phyloP scores from a whole-genome alignment of 2,113 vertebrate species.

The Phaethon lepturus region DNA sequence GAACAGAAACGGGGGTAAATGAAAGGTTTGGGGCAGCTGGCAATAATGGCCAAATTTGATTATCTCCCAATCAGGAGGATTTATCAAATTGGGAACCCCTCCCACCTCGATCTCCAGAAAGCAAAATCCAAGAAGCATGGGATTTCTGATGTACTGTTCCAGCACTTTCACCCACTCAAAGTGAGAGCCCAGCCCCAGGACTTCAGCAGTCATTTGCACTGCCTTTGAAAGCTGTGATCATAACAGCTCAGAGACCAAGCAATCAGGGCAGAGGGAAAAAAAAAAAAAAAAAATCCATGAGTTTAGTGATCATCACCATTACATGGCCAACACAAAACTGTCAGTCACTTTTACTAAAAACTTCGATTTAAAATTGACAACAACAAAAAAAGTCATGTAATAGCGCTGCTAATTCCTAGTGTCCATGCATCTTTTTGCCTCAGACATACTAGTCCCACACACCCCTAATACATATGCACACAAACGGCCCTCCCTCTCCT shows the following conservation, averaged over 20 bases:
- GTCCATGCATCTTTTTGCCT: not conserved
- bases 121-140: not conserved
- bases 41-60: not conserved
- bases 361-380: not conserved
- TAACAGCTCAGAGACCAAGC: not conserved
- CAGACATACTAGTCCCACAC: not conserved
- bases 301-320: not conserved
- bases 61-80: not conserved
- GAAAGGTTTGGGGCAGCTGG: not conserved
- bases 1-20: not conserved
- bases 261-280: not conserved
- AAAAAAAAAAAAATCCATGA: not conserved
- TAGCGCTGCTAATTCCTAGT: not conserved
- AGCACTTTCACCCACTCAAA: not conserved
- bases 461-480: fast-evolving
- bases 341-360: not conserved
- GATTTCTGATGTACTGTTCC: not conserved
- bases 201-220: not conserved
- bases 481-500: not conserved
- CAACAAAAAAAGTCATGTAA: not conserved
- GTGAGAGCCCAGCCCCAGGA: not conserved
- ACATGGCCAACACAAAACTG: not conserved
- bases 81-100: not conserved
- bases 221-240: not conserved
- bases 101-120: not conserved